These are phyloP conservation scores for Climacteris rufus DNA, from an alignment of 2,113 vertebrate species.

Conservation along the genomic window DNA sequence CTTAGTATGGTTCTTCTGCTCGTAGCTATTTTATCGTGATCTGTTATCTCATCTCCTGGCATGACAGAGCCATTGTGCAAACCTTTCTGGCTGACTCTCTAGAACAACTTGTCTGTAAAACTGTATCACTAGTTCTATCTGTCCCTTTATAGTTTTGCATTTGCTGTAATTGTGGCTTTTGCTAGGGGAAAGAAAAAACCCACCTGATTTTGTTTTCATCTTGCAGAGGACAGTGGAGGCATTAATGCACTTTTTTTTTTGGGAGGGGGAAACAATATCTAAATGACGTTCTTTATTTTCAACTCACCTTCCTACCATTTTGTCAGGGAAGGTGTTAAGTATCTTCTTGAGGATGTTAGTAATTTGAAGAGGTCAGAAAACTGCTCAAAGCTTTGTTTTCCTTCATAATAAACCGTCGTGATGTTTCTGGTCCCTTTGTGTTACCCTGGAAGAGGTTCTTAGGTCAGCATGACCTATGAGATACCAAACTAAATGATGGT, in stretches of 20 bases:
- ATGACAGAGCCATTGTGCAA: not conserved
- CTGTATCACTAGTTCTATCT: not conserved
- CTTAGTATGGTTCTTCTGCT: not conserved
- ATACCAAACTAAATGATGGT: not conserved
- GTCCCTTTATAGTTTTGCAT: not conserved
- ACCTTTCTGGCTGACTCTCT: not conserved
- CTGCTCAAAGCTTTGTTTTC: not conserved
- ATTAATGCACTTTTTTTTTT: not conserved
- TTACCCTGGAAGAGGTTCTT: not conserved
- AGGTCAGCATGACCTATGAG: not conserved
- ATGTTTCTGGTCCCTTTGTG: not conserved
- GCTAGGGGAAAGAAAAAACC: no score
- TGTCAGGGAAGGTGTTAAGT: not conserved
- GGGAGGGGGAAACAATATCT: not conserved
- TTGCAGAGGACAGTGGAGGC: not conserved
- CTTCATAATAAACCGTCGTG: not conserved
- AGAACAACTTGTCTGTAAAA: slow-evolving; percentile 10
- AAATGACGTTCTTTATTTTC: not conserved
- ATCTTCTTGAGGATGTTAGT: not conserved
- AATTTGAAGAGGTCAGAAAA: not conserved
- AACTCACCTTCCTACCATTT: not conserved
- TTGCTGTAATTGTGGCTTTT: not conserved
- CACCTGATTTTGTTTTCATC: slow-evolving; percentile 14
- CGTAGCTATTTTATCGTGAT: not conserved
- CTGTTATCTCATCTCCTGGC: not conserved